phyloP scores from a whole-genome alignment of 1,140 invertebrate genomes.

The Palaemon carinicauda region DNA sequence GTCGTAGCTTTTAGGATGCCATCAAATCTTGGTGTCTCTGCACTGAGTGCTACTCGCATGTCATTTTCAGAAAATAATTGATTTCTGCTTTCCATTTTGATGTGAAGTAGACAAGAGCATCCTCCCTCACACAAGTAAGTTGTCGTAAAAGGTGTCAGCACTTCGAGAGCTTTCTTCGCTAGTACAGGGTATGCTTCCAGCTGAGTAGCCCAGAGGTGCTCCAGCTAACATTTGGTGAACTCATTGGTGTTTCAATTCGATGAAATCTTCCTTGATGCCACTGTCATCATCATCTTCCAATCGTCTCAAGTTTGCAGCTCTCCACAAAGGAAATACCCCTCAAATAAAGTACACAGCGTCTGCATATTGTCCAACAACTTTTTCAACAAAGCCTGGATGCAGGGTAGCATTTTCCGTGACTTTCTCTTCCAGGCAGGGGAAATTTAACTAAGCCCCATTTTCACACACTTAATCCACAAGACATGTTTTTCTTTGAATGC shows the following conservation, averaged over 20 bases:
- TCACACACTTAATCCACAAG: no score
- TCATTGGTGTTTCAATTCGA: constrained; percentile 13
- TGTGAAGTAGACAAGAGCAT: no score
- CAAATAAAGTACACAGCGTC: constrained; percentile 15
- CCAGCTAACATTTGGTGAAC: neutral
- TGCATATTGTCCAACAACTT: constrained; percentile 30
- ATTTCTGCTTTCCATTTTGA: constrained; percentile 12
- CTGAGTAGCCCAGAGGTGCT: no score
- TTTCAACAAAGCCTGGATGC: constrained; percentile 7
- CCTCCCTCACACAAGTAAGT: no score
- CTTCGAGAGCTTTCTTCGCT: neutral
- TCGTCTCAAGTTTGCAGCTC: constrained; percentile 12
- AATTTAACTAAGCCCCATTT: constrained; percentile 10
- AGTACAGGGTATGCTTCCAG: no score
- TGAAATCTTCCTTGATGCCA: constrained; percentile 26
- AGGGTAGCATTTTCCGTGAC: constrained; percentile 17
- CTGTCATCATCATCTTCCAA: constrained; percentile 32
- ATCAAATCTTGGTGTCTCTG: no score
- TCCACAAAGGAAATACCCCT: neutral
- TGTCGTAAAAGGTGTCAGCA: constrained; percentile 14
- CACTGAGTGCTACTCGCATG: constrained; percentile 12
- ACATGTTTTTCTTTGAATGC: no score
- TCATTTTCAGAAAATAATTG: constrained; percentile 4
- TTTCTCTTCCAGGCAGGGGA: constrained; percentile 6
- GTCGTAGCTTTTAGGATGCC: no score